A percentile compares a stretch with the other conserved stretches of the same genome.
Conservation (phyloP, 2,797 vertebrate genomes). For the Coluber constrictor region DNA sequence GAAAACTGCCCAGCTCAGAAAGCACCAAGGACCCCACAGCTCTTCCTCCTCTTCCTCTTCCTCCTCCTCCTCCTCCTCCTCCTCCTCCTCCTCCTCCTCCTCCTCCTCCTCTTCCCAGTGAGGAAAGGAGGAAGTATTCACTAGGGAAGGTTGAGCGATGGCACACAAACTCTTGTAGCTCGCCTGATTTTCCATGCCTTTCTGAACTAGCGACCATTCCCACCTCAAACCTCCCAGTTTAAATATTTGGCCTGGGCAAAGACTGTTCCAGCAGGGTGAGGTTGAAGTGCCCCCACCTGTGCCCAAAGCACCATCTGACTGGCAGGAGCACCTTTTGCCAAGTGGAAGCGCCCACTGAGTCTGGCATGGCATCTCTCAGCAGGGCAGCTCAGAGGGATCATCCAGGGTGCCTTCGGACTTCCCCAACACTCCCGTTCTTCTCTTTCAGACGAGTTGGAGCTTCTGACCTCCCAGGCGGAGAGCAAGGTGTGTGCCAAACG, state of each 20-base stretch:
- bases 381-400: not conserved
- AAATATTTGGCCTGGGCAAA: not conserved
- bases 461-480: constrained; percentile 64
- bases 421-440: not conserved
- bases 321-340: not conserved
- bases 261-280: not conserved
- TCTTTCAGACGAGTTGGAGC: constrained; percentile 79
- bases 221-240: not conserved
- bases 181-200: not conserved
- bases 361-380: not conserved
- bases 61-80: no score
- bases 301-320: not conserved
- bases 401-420: not conserved
- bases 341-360: not conserved
- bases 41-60: not conserved
- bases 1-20: no score
- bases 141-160: not conserved
- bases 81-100: no score
- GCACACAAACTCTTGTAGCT: not conserved
- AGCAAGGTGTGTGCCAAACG: constrained; percentile 67
- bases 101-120: not conserved
- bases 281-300: not conserved
- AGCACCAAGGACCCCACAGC: no score
- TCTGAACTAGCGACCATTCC: not conserved
- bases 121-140: not conserved